A percentile compares a stretch with the other conserved stretches of the same genome.
Conservation (phyloP, 2,888 invertebrate genomes). For the Amiota communis region DNA sequence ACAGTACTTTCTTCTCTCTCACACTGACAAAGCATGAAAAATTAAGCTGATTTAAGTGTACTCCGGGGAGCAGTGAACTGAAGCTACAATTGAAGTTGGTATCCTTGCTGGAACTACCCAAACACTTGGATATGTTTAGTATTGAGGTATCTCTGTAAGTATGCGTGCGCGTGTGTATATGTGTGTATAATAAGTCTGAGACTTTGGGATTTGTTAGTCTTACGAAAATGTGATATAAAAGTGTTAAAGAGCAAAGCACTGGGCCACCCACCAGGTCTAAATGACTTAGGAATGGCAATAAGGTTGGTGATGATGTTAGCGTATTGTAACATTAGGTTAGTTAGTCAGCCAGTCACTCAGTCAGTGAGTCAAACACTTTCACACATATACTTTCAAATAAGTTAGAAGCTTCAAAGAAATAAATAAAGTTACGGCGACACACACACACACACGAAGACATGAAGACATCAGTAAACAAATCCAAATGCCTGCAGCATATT, state of each 20-base stretch:
- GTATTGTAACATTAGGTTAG: constrained; percentile 19
- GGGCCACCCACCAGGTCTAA: constrained; percentile 20
- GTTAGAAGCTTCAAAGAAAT: constrained; percentile 22
- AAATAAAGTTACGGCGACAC: constrained; percentile 3
- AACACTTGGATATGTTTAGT: background rate
- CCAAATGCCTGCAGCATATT: constrained; percentile 18
- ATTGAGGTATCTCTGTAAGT: constrained; percentile 4
- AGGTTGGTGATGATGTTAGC: background rate
- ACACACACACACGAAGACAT: background rate
- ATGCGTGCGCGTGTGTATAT: constrained; percentile 45
- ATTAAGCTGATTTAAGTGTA: constrained; percentile 56
- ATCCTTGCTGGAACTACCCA: background rate
- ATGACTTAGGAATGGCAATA: constrained; percentile 28
- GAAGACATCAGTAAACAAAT: constrained; percentile 26
- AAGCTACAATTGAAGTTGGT: background rate
- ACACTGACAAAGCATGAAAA: constrained; percentile 49
- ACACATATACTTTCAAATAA: background rate
- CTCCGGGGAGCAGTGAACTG: constrained; percentile 45
- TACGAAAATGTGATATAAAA: constrained; percentile 7
- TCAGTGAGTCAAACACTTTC: background rate
- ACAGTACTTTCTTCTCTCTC: no score
- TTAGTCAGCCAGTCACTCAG: constrained; percentile 11
- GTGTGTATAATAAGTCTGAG: constrained; percentile 58
- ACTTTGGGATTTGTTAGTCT: constrained; percentile 55
- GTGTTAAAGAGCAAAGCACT: constrained; percentile 8